Base-by-base conservation (phyloP, 1,140 invertebrate genomes). In the Aphaenogaster rudis region DNA sequence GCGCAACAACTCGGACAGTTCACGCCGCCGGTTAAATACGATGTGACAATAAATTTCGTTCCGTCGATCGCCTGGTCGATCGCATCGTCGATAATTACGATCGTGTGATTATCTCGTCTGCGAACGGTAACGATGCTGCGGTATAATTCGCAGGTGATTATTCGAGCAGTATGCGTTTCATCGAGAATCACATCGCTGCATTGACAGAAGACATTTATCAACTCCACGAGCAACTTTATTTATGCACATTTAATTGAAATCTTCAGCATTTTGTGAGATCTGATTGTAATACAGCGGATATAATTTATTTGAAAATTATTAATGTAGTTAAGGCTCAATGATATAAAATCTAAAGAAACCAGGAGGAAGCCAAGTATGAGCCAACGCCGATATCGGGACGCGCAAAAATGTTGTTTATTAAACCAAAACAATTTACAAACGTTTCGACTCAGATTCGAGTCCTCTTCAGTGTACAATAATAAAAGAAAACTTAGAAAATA, bases 1-100 rank as follows among this genome's bases (percentile, higher is more conserved):
- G 45, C 57, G 54, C 78, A 57, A 21, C 72, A 71, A 89, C 81
- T 88, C 87, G 89, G 89, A 87, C 88, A 88, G 89, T 93, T 92
- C 88, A 91, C 90, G 92, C 91, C 91, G 87, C 88, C 89, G 86
- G 87, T 93, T 93, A 93, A 92, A 91, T 92, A 90, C 80, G 81
- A 88, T 88, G 85, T 88, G 87, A 90, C 88, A 89, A 92, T 92
- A 92, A 93, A 93, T 92, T 86, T 77, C 17, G 87, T 88, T 88
- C 86, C 82, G 88, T 86, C 88, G 89, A 90, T 91, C 89, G 89
- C 69, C 78, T 59, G 64, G 82, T 86, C 88, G 88, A 89, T 87
- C 88, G 71, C 33, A 77, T 74, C 69, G 77, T 87, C 61, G 76
- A 82, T 87, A 84, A 88, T 87, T 88, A 67, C 78, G 84, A 88